A percentile compares a stretch with the other conserved stretches of the same genome.
These are phyloP conservation scores for Lindbergichthys nudifrons DNA, from an alignment of 2,797 vertebrate species.

Conservation along the genomic window DNA sequence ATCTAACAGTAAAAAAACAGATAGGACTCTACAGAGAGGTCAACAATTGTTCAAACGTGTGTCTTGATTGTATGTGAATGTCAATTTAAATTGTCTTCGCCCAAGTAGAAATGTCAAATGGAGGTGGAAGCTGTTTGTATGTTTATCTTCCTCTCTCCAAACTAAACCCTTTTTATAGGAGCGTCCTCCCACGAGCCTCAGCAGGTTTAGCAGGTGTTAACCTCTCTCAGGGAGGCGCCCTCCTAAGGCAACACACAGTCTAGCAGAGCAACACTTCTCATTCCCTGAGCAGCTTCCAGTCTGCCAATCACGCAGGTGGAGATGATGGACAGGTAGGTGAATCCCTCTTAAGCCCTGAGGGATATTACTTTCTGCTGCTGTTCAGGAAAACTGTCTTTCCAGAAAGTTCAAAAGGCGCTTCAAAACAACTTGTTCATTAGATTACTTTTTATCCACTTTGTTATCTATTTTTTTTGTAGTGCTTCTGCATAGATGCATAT, in stretches of 20 bases:
- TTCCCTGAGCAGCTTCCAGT: conserved; percentile 57
- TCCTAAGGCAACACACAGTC: conserved; percentile 62
- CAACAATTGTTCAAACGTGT: not conserved
- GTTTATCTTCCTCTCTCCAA: conserved; percentile 30
- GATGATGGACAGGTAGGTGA: conserved; percentile 52
- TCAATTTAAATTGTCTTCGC: conserved; percentile 9
- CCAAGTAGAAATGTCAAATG: not conserved
- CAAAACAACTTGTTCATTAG: conserved; percentile 4
- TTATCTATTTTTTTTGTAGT: not conserved
- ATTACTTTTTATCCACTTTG: not conserved
- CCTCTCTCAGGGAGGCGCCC: conserved; percentile 59
- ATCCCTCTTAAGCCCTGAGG: conserved; percentile 38
- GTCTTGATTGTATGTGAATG: conserved; percentile 8
- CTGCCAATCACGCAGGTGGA: conserved; percentile 68
- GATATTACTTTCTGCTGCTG: conserved; percentile 38
- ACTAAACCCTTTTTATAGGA: conserved; percentile 55
- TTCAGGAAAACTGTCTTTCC: conserved; percentile 20
- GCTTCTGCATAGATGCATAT: not conserved
- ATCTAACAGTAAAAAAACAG: not conserved
- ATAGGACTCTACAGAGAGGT: not conserved
- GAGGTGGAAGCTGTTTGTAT: conserved; percentile 1
- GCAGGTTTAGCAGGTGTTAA: conserved; percentile 75
- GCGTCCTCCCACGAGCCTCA: conserved; percentile 59
- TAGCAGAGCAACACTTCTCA: conserved; percentile 63
- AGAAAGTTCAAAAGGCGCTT: not conserved